Conservation (phyloP, 2,113 vertebrate genomes). For the Daphoenositta chrysoptera region DNA sequence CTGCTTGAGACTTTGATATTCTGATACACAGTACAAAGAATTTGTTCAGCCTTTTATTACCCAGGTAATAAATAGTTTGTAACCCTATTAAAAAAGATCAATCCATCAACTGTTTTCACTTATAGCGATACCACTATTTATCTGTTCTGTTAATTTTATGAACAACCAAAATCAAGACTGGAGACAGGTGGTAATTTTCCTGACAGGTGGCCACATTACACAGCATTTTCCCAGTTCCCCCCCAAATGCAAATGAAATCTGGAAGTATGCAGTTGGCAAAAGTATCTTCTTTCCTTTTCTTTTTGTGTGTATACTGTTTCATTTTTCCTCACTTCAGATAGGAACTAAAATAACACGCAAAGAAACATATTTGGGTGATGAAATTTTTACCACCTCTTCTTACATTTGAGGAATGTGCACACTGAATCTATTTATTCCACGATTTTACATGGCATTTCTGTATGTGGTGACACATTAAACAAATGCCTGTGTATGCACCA, state of each 20-base stretch:
- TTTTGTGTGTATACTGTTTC: neutral
- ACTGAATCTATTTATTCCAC: neutral
- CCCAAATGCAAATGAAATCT: constrained; percentile 4
- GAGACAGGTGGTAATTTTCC: constrained; percentile 4
- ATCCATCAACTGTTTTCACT: neutral
- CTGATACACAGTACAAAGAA: neutral
- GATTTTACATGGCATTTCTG: neutral
- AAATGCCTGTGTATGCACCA: neutral
- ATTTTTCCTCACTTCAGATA: neutral
- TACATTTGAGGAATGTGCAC: neutral
- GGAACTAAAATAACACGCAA: neutral
- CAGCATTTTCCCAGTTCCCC: neutral
- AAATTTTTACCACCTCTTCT: neutral
- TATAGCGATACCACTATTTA: neutral
- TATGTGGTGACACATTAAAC: neutral
- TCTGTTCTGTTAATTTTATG: neutral
- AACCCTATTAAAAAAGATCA: neutral
- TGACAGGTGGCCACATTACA: neutral
- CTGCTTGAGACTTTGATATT: neutral
- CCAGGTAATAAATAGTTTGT: neutral
- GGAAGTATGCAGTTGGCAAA: neutral
- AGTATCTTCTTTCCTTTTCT: neutral
- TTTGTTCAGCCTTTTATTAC: neutral
- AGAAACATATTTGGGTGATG: neutral
- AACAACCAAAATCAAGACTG: neutral